Base-by-base conservation (phyloP, 2,888 invertebrate species). In the Hypercompe scribonia region DNA sequence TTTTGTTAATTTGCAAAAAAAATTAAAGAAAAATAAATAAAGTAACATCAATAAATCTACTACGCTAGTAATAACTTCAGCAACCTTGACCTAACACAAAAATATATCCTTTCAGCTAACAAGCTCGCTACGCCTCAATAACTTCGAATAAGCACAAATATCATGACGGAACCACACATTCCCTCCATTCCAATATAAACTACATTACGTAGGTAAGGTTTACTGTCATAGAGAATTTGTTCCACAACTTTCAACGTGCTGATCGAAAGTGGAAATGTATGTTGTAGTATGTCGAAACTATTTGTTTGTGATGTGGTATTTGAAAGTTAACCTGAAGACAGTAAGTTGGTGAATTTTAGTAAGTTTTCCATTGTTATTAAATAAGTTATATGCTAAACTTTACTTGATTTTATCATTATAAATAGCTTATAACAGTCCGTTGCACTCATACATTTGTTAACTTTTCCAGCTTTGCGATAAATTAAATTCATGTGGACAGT, bases 171-270 rank as follows among this genome's bases (percentile, higher is more conserved):
- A 73, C 39, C 31, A 34, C 73, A 72, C 58, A 76, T 84, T 80
- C 72, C 72, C 64, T 42, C 74, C 68, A 70, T 77, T 73, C 80
- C 78, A 77, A 77, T 79, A 77, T 79, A 80, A 80, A 77, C 67
- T 75, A 74, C 75, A 73, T 77, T 61, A 72, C 73, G 74, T 78
- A 80, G 72, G 68, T 73, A 74, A 77, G 73, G 83, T 79, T 72
- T 74, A 78, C 78, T 81, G 83, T 85, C 86, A 81, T 72, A 80
- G 65, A 75, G 70, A 84, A 81, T 86, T 84, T 82, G 79, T 82
- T 78, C 78, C 80, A 36, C 69, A 63, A 76, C 74, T 75, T 77
- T 61, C 70, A 72, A 70, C 71, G 72, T 66, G 66, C 67, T 67
- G 73, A 73, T 79, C 76, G 79, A 68, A 79, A 73, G 67, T 74